Evolutionary conservation across 2,113 vertebrate species (phyloP), one percentile per base, ranked within the genome.

Genomic region (Orthonyx spaldingii): DNA sequence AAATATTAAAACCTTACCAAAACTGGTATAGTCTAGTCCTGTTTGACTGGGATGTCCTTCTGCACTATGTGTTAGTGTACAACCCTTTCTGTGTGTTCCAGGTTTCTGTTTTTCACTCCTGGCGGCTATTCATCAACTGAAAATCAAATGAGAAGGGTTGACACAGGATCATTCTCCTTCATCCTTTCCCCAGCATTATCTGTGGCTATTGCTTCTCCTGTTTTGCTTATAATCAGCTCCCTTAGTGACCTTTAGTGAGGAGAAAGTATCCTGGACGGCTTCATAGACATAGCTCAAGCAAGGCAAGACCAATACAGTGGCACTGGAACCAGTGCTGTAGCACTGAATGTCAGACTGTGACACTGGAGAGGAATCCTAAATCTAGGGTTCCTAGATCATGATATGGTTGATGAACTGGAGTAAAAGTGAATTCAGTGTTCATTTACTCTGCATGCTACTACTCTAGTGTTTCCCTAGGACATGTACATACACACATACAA

Each of bases 381-480:
- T 65, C 42, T 23, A 5, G 1, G 0, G 2, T 53, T 9, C n/a
- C n/a, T n/a, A n/a, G n/a, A 14, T 13, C 6, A 16, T 9, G 24
- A 50, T 46, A 14, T 9, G 14, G 3, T 13, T 65, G 52, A 10
- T 66, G 26, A 89, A 33, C 13, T 10, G 2, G 13, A 86, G 11
- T 41, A 56, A 72, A 65, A 80, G 32, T 16, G 46, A 57, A 7
- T 41, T 80, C 49, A 47, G 21, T 17, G 21, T 26, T 47, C 0
- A 0, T 60, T 78, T 33, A 33, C 7, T 59, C 27, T 63, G 26
- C 4, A 3, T 60, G 16, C n/a, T 47, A 28, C 23, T 44, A 18
- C 15, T 72, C 3, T 32, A 39, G 14, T 24, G 17, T 66, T 84
- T 93, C 16, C 22, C 14, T 75, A 27, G 13, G 28, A 61, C 5